Evolutionary conservation across 2,888 invertebrate genomes (phyloP).

Genomic region (Aphrophora alni): DNA sequence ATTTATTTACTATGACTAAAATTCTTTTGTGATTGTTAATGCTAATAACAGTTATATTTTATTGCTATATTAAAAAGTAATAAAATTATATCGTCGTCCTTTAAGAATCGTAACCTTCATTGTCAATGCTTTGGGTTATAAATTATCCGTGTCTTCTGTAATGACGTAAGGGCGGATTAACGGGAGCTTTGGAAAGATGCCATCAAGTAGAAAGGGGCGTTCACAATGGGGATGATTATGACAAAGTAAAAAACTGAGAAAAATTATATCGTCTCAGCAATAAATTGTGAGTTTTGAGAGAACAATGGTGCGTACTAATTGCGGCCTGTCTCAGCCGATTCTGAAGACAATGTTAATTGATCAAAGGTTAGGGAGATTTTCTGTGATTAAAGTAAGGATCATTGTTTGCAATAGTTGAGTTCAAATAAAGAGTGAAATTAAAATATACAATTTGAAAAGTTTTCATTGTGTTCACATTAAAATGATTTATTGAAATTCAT

Average conservation of each 20-base stretch:
- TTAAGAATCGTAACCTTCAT: neutral
- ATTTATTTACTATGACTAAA: too few relatives aligned
- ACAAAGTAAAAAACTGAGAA: conserved; percentile 5
- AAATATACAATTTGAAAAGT: too few relatives aligned
- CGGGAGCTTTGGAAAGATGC: neutral
- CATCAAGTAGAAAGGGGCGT: conserved; percentile 1
- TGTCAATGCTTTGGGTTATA: neutral
- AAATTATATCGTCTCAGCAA: neutral
- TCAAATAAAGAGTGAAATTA: too few relatives aligned
- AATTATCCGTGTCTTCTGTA: neutral
- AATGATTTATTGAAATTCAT: too few relatives aligned
- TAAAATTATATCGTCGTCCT: neutral
- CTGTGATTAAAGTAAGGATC: neutral
- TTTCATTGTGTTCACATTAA: too few relatives aligned
- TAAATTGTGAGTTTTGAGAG: neutral
- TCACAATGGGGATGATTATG: neutral
- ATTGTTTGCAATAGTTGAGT: too few relatives aligned
- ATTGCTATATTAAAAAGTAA: neutral
- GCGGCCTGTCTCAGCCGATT: neutral
- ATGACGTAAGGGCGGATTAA: neutral
- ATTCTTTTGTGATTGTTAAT: too few relatives aligned
- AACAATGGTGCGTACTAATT: neutral
- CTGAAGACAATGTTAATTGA: neutral
- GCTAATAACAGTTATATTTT: neutral
- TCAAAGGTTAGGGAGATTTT: neutral